Percentiles rank a stretch among this genome's conserved stretches.
These are phyloP conservation scores for Acanthurus leucopareius DNA, from an alignment of 2,797 vertebrate species.

Conservation along the genomic window DNA sequence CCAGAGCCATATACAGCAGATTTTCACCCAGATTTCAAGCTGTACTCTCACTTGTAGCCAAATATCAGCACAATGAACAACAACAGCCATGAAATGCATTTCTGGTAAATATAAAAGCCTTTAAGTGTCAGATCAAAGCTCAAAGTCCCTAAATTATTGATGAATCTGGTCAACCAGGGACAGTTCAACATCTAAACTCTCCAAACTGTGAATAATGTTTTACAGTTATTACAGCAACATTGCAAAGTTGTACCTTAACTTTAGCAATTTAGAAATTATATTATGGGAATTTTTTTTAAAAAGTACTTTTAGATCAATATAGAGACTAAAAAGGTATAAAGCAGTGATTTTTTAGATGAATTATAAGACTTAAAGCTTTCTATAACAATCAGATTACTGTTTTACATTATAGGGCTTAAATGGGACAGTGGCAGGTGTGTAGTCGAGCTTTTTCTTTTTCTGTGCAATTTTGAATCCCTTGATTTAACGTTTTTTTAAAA, in stretches of 20 bases:
- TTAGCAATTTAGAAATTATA: not conserved
- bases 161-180: constrained; percentile 26
- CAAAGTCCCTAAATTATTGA: not conserved
- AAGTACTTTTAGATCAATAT: not conserved
- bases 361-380: not conserved
- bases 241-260: too few relatives aligned
- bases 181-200: not conserved
- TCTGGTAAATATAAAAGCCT: not conserved
- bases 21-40: not conserved
- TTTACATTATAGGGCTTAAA: too few relatives aligned
- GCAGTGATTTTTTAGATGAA: not conserved
- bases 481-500: not conserved
- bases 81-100: not conserved
- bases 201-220: not conserved
- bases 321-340: not conserved
- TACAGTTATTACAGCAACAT: not conserved
- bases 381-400: too few relatives aligned
- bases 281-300: not conserved
- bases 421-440: constrained; percentile 36
- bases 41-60: not conserved
- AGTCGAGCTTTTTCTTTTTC: not conserved
- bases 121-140: constrained; percentile 26
- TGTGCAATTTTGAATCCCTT: not conserved
- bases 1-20: not conserved
- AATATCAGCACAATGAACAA: not conserved